phyloP scores from a whole-genome alignment of 2,888 invertebrate species.

The Cryptocephalus moraei region DNA sequence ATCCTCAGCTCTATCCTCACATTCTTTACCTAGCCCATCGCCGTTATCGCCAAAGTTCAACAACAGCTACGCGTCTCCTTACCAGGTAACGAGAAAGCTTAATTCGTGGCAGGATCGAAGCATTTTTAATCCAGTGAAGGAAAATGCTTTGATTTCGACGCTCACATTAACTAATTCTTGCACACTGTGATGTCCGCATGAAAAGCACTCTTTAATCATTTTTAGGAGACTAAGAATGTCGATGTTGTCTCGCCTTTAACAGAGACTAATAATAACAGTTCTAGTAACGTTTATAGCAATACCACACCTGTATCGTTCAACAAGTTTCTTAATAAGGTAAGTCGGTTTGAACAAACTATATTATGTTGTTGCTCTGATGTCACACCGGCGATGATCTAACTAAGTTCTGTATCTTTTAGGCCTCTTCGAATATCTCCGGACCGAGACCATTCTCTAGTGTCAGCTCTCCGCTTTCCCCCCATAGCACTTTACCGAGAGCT shows the following conservation, averaged over 20 bases:
- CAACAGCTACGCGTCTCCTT: constrained; percentile 52
- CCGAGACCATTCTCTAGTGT: constrained; percentile 49
- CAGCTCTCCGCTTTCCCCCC: constrained; percentile 48
- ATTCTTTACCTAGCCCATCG: constrained; percentile 41
- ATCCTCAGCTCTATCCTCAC: constrained; percentile 56
- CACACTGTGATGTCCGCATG: constrained; percentile 18
- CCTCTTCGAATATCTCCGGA: constrained; percentile 33
- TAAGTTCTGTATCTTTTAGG: constrained; percentile 1
- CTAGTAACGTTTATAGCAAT: constrained; percentile 21
- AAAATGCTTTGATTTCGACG: background rate
- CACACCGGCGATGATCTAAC: no score
- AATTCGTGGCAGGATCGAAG: no score
- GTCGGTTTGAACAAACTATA: constrained; percentile 3
- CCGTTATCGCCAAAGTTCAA: constrained; percentile 50
- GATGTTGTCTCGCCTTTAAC: constrained; percentile 20
- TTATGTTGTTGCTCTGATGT: no score
- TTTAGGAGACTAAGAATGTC: constrained; percentile 20
- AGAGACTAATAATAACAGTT: constrained; percentile 19
- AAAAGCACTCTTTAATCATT: constrained; percentile 8
- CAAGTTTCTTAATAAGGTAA: constrained; percentile 28
- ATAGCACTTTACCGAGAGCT: constrained; percentile 19
- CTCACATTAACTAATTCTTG: constrained; percentile 2
- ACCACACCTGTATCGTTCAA: constrained; percentile 28
- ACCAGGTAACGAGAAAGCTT: constrained; percentile 44
- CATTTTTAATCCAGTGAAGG: no score